Evolutionary conservation across 2,888 invertebrate species (phyloP).

Genomic region (Gryllus longicercus): DNA sequence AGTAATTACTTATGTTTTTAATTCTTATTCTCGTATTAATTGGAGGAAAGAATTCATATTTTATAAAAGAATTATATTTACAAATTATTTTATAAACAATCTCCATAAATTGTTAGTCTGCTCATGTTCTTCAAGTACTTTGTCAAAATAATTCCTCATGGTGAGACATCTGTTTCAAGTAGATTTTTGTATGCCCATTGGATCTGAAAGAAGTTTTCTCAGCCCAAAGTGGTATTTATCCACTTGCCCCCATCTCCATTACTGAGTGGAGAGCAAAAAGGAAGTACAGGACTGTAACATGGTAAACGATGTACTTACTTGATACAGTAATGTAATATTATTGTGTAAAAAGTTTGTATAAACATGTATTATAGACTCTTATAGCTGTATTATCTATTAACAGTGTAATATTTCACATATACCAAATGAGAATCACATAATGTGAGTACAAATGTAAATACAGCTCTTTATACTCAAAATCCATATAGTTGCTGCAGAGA

Average conservation of each 20-base stretch:
- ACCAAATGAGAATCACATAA: background rate
- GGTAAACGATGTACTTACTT: background rate
- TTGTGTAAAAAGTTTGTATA: constrained; percentile 11
- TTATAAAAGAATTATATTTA: no score
- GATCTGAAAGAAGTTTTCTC: background rate
- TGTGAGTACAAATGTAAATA: constrained; percentile 10
- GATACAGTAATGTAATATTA: constrained; percentile 11
- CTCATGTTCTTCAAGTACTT: no score
- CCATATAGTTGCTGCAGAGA: background rate
- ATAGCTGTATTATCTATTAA: background rate
- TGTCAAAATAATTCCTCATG: no score
- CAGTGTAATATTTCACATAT: constrained; percentile 9
- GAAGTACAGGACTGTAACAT: background rate
- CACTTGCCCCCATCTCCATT: background rate
- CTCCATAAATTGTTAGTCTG: no score
- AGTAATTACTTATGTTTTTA: no score
- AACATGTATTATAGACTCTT: background rate
- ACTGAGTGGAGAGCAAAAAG: background rate
- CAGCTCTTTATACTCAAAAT: background rate
- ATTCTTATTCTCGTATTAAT: no score
- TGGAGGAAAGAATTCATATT: no score
- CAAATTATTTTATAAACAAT: no score
- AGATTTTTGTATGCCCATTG: no score
- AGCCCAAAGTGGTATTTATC: background rate
- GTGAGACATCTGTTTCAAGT: no score